Base-by-base conservation (phyloP, 2,888 invertebrate species). In the Branchellion lobata region DNA sequence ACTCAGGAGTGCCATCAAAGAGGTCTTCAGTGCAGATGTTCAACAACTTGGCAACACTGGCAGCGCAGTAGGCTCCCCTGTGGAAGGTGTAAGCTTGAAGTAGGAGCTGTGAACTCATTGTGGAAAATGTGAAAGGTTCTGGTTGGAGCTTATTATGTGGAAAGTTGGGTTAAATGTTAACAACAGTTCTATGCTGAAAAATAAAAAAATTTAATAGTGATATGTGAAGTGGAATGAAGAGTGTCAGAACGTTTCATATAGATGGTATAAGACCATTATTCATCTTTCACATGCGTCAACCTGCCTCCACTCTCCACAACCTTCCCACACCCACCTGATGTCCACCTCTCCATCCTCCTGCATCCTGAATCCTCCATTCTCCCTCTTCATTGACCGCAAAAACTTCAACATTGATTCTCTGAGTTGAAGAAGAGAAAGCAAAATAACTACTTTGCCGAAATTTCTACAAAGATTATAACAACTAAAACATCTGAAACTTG, bases 51-150 rank as follows among this genome's bases (percentile, higher is more conserved):
- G 97, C 96, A 78, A 94, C 93, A 81, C 94, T 92, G 57, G 95
- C 89, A 29, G 98, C 98, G 90, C 98, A 98, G 86, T 99, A 99
- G n/a, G 93, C 93, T 8, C 97, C 97, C 84, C 99, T 91, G 81
- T 47, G 83, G 83, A 61, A 53, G 11, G 40, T 11, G 24, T 40
- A 1, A 40, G 65, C 36, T n/a, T 71, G 1, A 24, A 47, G 14
- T 8, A 18, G 40, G 5, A 21, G 3, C 14, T 36, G 29, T n/a
- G 47, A 36, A 14, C n/a, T n/a, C n/a, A n/a, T n/a, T n/a, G n/a
- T 68, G 27, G 14, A 18, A 18, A 18, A 24, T 68, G 27, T 68
- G 27, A 68, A 68, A n/a, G 21, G 14, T 11, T 51, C 14, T 51
- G 51, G 14, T 51, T 51, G 51, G 14, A 51, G 14, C 14, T 51